Conservation (phyloP, 1,140 invertebrate species). For the Oscheius sp. region DNA sequence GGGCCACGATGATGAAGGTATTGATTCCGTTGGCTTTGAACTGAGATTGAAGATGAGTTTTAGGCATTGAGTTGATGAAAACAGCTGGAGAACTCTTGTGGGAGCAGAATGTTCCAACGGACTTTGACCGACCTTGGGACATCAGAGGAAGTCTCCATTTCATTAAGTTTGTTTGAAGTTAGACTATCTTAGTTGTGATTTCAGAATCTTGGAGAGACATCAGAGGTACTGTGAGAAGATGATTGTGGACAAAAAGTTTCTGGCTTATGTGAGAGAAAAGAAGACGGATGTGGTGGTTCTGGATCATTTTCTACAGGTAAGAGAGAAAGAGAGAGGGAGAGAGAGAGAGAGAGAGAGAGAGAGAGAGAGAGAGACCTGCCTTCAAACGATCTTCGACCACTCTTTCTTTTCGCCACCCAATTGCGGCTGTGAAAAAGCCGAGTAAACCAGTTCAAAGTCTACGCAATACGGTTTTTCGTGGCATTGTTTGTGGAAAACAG, state of each 20-base stretch:
- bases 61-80: conserved; percentile 32
- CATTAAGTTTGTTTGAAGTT: conserved; percentile 5
- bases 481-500: too few species aligned
- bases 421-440: too few species aligned
- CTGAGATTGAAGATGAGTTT: conserved; percentile 7
- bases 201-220: conserved; percentile 38
- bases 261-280: conserved; percentile 16
- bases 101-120: conserved; percentile 46
- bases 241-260: conserved; percentile 34
- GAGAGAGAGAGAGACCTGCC: too few species aligned
- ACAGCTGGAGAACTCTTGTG: conserved; percentile 37
- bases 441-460: too few species aligned
- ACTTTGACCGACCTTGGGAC: conserved; percentile 41
- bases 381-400: too few species aligned
- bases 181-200: background rate
- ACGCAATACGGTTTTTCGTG: too few species aligned
- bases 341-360: too few species aligned
- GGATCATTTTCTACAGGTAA: conserved; percentile 54
- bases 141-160: conserved; percentile 38
- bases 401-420: too few species aligned
- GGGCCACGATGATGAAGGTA: conserved; percentile 23
- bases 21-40: too few species aligned
- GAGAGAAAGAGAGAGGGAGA: too few species aligned
- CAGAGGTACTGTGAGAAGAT: conserved; percentile 44
- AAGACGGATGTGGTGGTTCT: conserved; percentile 48